These are phyloP conservation scores for Ranitomeya imitator DNA, from an alignment of 2,113 vertebrate genomes.

Conservation along the genomic window DNA sequence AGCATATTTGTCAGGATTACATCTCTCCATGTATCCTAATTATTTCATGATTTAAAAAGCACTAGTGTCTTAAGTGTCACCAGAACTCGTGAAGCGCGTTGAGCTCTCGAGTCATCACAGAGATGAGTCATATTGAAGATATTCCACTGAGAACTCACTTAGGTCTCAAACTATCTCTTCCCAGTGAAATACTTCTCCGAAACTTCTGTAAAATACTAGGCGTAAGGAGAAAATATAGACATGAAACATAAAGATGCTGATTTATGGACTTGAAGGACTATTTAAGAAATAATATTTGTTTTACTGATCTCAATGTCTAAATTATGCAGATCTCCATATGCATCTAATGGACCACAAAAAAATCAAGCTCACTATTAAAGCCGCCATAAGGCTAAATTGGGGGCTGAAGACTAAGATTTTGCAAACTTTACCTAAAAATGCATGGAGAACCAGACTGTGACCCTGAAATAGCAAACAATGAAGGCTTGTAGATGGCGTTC, in stretches of 20 bases:
- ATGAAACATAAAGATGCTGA: background rate
- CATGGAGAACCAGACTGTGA: too few species aligned
- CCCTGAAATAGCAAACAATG: too few species aligned
- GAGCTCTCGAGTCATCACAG: slow-evolving; percentile 25
- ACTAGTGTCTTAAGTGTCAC: slow-evolving; percentile 15
- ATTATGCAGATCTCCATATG: too few species aligned
- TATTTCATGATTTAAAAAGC: slow-evolving; percentile 23
- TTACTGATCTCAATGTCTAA: too few species aligned
- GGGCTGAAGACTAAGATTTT: too few species aligned
- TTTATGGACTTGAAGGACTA: background rate
- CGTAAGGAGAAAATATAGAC: background rate
- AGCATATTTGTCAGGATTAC: slow-evolving; percentile 21
- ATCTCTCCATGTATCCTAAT: slow-evolving; percentile 1
- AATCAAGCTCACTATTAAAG: too few species aligned
- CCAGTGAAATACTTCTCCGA: background rate
- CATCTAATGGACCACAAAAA: too few species aligned
- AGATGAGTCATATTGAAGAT: slow-evolving; percentile 45
- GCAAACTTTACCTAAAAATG: too few species aligned
- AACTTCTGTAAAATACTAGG: background rate
- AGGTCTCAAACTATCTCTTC: background rate
- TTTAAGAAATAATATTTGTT: background rate
- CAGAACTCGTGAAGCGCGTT: slow-evolving; percentile 3
- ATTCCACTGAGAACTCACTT: slow-evolving; percentile 21
- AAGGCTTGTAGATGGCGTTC: too few species aligned
- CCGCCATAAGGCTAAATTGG: too few species aligned